phyloP scores from a whole-genome alignment of 2,113 vertebrate species.

The Corythornis cristatus region DNA sequence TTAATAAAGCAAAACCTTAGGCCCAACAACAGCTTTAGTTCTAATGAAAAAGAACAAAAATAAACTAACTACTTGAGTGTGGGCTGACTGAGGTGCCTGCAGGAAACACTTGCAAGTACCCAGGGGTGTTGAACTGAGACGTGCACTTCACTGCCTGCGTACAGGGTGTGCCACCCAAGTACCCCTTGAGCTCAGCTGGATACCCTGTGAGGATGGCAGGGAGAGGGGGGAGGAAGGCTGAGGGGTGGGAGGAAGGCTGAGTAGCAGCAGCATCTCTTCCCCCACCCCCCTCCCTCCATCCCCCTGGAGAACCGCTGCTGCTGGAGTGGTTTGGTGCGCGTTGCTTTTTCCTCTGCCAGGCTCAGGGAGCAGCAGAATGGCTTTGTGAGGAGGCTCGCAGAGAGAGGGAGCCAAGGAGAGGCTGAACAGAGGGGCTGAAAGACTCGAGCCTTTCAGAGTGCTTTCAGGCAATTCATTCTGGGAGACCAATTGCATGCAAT shows the following conservation, averaged over 20 bases:
- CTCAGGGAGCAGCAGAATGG: slow-evolving; percentile 76
- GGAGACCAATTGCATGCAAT: slow-evolving; percentile 64
- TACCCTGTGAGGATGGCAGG: neutral
- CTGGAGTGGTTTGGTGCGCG: slow-evolving; percentile 72
- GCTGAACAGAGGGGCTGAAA: slow-evolving; percentile 62
- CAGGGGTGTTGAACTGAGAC: neutral
- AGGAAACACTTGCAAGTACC: neutral
- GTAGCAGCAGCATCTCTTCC: slow-evolving; percentile 19
- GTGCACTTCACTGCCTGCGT: neutral
- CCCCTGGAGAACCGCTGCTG: slow-evolving; percentile 64
- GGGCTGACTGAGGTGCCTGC: fast-evolving
- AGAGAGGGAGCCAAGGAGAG: slow-evolving; percentile 72
- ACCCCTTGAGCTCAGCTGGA: neutral
- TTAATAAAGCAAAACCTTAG: neutral
- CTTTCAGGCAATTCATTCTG: slow-evolving; percentile 67
- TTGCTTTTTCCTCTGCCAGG: slow-evolving; percentile 71
- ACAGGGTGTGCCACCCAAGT: neutral
- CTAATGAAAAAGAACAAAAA: neutral
- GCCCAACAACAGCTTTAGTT: neutral
- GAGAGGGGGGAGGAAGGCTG: neutral
- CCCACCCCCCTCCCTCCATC: neutral
- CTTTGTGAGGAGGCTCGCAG: slow-evolving; percentile 76
- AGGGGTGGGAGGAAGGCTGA: neutral
- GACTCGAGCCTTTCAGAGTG: slow-evolving; percentile 68
- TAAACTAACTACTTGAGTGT: neutral